Evolutionary conservation across 2,888 invertebrate genomes (phyloP).

Genomic region (Villa cingulata): DNA sequence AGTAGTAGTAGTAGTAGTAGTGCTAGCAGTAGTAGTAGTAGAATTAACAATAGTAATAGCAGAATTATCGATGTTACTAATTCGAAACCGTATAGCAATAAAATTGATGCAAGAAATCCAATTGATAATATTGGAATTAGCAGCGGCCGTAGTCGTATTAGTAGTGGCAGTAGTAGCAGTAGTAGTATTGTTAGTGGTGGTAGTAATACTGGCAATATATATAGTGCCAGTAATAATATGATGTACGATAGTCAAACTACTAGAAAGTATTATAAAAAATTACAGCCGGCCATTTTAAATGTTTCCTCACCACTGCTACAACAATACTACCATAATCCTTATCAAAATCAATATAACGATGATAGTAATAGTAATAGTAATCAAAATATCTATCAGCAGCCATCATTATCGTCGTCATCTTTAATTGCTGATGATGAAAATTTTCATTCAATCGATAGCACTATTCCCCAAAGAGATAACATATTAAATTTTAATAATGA

Average conservation of each 20-base stretch:
- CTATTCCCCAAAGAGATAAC: not conserved
- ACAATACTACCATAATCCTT: no score
- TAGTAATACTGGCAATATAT: not conserved
- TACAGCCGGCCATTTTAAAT: not conserved
- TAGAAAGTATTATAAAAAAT: conserved; percentile 6
- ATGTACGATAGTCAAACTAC: not conserved
- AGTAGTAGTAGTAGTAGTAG: not conserved
- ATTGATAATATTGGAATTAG: no score
- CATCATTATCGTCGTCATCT: not conserved
- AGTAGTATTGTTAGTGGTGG: not conserved
- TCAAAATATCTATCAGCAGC: no score
- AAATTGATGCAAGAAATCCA: no score
- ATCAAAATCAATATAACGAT: no score
- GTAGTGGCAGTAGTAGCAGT: no score
- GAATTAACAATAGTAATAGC: no score
- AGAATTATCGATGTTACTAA: no score
- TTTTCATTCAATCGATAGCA: not conserved
- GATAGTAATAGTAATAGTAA: no score
- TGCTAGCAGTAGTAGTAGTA: no score
- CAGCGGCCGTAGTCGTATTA: no score
- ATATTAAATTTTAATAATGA: not conserved
- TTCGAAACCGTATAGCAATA: no score
- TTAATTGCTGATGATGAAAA: not conserved
- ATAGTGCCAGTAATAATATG: not conserved
- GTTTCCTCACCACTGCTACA: not conserved